Conservation (phyloP, 2,888 invertebrate genomes). For the Leptinotarsa rubiginosa region DNA sequence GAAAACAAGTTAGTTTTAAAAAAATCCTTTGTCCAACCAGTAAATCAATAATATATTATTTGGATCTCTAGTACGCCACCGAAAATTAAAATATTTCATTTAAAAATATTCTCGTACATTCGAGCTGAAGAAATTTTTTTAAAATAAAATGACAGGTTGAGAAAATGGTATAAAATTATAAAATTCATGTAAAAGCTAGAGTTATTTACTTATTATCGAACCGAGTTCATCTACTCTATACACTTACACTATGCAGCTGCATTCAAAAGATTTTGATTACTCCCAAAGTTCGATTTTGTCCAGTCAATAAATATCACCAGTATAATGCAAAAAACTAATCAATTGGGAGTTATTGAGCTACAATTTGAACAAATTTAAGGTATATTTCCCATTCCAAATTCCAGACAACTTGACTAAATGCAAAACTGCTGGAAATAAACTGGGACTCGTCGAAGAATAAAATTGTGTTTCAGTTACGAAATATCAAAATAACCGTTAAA, state of each 20-base stretch:
- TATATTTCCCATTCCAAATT: too few species aligned
- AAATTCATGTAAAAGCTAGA: conserved; percentile 21
- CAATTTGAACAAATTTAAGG: background rate
- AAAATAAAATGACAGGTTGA: background rate
- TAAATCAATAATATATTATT: too few species aligned
- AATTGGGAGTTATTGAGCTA: background rate
- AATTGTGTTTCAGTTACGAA: conserved; percentile 16
- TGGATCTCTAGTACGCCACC: too few species aligned
- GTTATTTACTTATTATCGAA: background rate
- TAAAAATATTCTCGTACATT: background rate
- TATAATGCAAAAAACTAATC: background rate
- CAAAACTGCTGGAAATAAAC: too few species aligned
- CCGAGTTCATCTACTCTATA: background rate
- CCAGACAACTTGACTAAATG: too few species aligned
- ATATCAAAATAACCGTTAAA: conserved; percentile 26
- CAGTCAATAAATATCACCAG: background rate
- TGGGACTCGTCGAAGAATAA: too few species aligned
- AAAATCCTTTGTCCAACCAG: too few species aligned
- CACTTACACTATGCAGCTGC: background rate
- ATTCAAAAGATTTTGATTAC: background rate
- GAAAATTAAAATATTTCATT: background rate
- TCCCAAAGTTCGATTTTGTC: background rate
- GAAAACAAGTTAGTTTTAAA: too few species aligned
- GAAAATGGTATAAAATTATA: conserved; percentile 10
- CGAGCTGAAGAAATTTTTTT: background rate